Conservation (phyloP, 1,140 invertebrate genomes). For the Heliconius eleuchia region DNA sequence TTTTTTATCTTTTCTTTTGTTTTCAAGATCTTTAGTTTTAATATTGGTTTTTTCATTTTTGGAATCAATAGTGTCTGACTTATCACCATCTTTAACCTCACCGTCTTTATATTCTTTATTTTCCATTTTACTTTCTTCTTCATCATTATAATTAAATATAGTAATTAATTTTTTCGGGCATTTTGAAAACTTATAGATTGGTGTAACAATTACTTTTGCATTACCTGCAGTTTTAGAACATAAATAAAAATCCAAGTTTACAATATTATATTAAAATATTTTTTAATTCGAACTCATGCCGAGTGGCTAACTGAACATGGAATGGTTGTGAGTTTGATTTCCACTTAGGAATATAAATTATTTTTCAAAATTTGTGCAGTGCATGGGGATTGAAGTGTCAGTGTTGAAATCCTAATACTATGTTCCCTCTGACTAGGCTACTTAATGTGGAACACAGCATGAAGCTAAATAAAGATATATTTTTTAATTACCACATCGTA, state of each 20-base stretch:
- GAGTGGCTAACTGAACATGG: too few species aligned
- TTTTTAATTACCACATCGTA: constrained; percentile 49
- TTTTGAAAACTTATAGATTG: constrained; percentile 54
- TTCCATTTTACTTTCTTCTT: constrained; percentile 3
- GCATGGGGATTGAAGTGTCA: too few species aligned
- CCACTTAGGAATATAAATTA: too few species aligned
- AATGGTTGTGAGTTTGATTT: too few species aligned
- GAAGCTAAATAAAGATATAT: not conserved
- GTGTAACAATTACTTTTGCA: constrained; percentile 49
- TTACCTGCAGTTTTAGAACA: constrained; percentile 46
- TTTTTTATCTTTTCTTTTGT: not conserved
- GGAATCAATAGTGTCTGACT: not conserved
- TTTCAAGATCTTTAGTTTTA: too few species aligned
- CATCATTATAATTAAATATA: constrained; percentile 35
- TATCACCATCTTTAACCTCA: constrained; percentile 24
- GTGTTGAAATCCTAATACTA: too few species aligned
- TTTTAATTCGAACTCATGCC: too few species aligned
- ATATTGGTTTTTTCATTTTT: constrained; percentile 24
- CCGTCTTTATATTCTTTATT: constrained; percentile 21
- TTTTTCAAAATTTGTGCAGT: too few species aligned
- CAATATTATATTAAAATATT: too few species aligned
- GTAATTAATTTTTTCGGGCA: constrained; percentile 54
- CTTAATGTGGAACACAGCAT: too few species aligned
- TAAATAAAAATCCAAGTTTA: not conserved
- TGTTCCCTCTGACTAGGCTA: too few species aligned